Percentiles rank a stretch among this genome's conserved stretches.
Evolutionary conservation across 2,888 invertebrate genomes (phyloP).

Genomic region (Nemotelus pantherinus): DNA sequence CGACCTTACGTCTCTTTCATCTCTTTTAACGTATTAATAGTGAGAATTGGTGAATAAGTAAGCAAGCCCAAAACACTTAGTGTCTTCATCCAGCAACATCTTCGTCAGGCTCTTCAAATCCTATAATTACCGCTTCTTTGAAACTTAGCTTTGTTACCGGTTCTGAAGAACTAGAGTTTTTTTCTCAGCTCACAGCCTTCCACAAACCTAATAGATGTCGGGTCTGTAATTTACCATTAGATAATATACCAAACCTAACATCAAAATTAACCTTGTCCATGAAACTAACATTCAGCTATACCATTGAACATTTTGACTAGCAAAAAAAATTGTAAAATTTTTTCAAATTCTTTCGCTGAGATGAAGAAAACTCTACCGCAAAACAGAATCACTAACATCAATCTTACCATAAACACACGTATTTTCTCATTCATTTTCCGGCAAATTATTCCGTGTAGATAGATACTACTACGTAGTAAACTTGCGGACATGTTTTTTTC

Average conservation of each 20-base stretch:
- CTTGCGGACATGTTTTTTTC: neutral
- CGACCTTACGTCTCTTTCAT: too few relatives aligned
- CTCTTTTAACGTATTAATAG: too few relatives aligned
- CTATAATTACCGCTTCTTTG: too few relatives aligned
- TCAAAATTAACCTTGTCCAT: conserved; percentile 25
- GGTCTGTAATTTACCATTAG: too few relatives aligned
- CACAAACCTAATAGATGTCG: too few relatives aligned
- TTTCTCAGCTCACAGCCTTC: too few relatives aligned
- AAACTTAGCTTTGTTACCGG: too few relatives aligned
- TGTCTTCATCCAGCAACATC: too few relatives aligned
- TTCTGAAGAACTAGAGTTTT: too few relatives aligned
- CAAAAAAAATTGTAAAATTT: neutral
- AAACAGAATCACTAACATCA: neutral
- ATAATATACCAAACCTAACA: neutral
- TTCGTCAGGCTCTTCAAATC: too few relatives aligned
- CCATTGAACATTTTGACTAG: neutral
- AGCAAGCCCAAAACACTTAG: too few relatives aligned
- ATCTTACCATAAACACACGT: neutral
- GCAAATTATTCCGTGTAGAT: conserved; percentile 14
- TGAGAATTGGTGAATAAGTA: too few relatives aligned
- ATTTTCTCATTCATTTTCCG: conserved; percentile 25
- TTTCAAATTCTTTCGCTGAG: neutral
- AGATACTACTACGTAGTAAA: neutral
- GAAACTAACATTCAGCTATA: neutral
- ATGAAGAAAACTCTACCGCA: neutral